Percentiles rank a stretch among this genome's conserved stretches.
Conservation (phyloP, 2,888 invertebrate genomes). For the Pterostichus madidus region DNA sequence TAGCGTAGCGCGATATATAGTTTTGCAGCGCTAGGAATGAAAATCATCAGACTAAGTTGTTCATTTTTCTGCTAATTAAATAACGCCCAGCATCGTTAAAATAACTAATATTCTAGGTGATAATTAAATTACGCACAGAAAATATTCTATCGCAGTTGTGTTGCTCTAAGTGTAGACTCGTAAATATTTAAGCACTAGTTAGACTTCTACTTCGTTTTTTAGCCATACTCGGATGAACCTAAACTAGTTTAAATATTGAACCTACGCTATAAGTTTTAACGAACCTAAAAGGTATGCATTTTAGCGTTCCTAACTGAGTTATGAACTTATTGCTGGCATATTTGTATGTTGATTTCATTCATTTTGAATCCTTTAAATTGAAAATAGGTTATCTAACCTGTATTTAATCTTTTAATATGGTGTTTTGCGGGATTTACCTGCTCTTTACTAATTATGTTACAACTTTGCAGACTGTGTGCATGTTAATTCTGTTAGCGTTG, state of each 20-base stretch:
- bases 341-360: constrained; percentile 6
- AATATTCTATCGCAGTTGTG: constrained; percentile 23
- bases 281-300: not conserved
- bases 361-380: too few species aligned
- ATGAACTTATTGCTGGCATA: constrained; percentile 9
- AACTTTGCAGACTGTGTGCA: too few species aligned
- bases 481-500: too few species aligned
- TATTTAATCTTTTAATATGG: too few species aligned
- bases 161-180: constrained; percentile 23
- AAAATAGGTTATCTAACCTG: too few species aligned
- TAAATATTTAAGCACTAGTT: constrained; percentile 39
- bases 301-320: not conserved
- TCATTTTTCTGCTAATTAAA: constrained; percentile 33
- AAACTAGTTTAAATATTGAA: constrained; percentile 51
- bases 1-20: too few species aligned
- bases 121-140: constrained; percentile 23
- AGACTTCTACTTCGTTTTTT: constrained; percentile 28
- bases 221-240: not conserved
- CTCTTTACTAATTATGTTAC: too few species aligned
- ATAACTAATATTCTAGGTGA: constrained; percentile 23
- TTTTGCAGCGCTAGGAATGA: not conserved
- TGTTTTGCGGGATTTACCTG: too few species aligned
- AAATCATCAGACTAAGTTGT: not conserved
- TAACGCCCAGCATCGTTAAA: constrained; percentile 6
- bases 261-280: constrained; percentile 35